These are phyloP conservation scores for Muscidifurax raptorellus DNA, from an alignment of 1,140 invertebrate genomes.

Conservation along the genomic window DNA sequence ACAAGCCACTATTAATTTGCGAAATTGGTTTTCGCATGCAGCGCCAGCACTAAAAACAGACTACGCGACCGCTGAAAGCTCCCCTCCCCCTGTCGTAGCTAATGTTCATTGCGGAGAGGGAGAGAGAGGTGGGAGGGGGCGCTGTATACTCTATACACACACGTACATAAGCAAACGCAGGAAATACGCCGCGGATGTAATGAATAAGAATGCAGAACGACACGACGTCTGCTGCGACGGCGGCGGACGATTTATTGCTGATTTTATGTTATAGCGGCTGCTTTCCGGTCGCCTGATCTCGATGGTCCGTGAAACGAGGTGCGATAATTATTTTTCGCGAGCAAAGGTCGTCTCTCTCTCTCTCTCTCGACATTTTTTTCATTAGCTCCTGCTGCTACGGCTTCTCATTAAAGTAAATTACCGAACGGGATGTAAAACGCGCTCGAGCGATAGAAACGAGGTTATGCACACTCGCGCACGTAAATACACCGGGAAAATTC, in stretches of 20 bases:
- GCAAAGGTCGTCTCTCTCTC: too few relatives aligned
- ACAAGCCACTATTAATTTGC: conserved; percentile 19
- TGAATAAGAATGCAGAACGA: conserved; percentile 37
- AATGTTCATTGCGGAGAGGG: conserved; percentile 48
- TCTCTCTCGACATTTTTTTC: conserved; percentile 35
- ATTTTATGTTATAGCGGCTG: conserved; percentile 1
- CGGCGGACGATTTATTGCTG: conserved; percentile 16
- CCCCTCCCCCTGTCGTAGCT: neutral
- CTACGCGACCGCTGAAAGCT: neutral
- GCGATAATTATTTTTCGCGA: conserved; percentile 45
- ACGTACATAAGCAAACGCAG: neutral
- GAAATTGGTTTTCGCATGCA: conserved; percentile 14
- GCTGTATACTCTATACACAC: neutral
- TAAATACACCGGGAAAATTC: conserved; percentile 39
- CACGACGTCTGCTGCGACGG: neutral
- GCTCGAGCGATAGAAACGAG: conserved; percentile 38
- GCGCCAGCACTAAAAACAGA: neutral
- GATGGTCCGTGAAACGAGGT: conserved; percentile 36
- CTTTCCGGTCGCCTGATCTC: conserved; percentile 21
- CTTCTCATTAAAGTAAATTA: conserved; percentile 49
- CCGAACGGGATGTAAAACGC: conserved; percentile 10
- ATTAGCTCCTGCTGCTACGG: neutral
- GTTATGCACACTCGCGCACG: conserved; percentile 36
- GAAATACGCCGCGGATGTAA: conserved; percentile 45
- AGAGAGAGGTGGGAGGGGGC: too few relatives aligned